Base-by-base conservation (phyloP, 2,888 invertebrate genomes). In the Zygogramma bicolorata region DNA sequence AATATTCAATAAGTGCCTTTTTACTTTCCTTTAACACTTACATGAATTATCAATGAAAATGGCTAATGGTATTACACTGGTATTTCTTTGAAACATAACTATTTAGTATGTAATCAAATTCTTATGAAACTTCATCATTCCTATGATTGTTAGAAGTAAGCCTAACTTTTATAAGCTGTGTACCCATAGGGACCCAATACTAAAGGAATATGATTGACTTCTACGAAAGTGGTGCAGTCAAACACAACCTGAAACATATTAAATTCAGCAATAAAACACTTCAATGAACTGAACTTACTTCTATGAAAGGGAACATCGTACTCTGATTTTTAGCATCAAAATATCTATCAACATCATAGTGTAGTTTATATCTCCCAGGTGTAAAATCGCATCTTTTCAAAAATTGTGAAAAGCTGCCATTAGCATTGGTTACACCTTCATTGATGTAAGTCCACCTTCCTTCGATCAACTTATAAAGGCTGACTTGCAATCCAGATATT, bases 161-260 rank as follows among this genome's bases (percentile, higher is more conserved):
- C 1, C 27, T 7, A 53, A 25, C 94, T 94, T 80, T 93, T 89
- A 84, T 95, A 95, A 0, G 94, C 95, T 0, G 93, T 91, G 82
- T 94, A 95, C 18, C 94, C 93, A 85, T 89, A 94, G 0, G 94
- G 94, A 80, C 91, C 93, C 22, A 95, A 86, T 22, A 95, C 87
- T 59, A 95, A 85, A 0, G 95, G 94, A 70, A 95, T 92, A 86
- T 95, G 94, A 85, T 94, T 93, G 81, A 93, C 92, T 68, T 92
- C 89, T 3, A 87, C 88, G 3, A 90, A 90, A 69, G 89, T 88
- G 29, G 90, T 90, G 58, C 91, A 90, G 75, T 92, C 92, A 85
- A 95, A 93, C 2, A 92, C 90, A 75, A 95, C 91, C 92, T 93
- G 88, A 69, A 88, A 88, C 77, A 72, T 20, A 46, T 3, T 7